A percentile compares a stretch with the other conserved stretches of the same genome.
Evolutionary conservation across 2,888 invertebrate species (phyloP).

Genomic region (Lepidocyrtoides sp.): DNA sequence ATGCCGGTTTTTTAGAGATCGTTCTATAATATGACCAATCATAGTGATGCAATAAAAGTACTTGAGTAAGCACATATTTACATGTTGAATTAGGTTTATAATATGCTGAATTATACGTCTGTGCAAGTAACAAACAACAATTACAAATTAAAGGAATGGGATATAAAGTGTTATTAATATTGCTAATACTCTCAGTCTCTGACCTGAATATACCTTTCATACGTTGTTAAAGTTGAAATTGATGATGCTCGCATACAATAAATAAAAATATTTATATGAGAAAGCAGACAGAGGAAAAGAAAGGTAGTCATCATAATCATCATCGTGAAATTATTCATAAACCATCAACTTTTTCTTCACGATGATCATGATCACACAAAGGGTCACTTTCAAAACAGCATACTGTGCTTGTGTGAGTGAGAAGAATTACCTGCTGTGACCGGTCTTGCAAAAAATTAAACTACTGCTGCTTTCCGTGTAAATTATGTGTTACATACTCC

Average conservation of each 20-base stretch:
- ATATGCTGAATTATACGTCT: background rate
- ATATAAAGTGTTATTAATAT: conserved; percentile 19
- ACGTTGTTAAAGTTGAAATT: conserved; percentile 42
- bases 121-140: background rate
- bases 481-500: conserved; percentile 44
- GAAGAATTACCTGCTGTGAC: conserved; percentile 68
- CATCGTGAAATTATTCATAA: background rate
- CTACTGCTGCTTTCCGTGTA: conserved; percentile 40
- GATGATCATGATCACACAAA: conserved; percentile 16
- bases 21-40: too few relatives aligned
- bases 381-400: conserved; percentile 56
- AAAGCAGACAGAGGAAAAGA: background rate
- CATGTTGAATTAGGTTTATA: background rate
- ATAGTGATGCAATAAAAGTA: conserved; percentile 26
- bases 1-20: too few relatives aligned
- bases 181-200: conserved; percentile 4
- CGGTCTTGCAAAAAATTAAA: conserved; percentile 40
- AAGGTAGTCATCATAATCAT: conserved; percentile 37
- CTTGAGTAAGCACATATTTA: background rate
- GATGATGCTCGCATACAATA: background rate
- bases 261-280: background rate
- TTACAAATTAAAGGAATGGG: conserved; percentile 32
- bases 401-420: conserved; percentile 30
- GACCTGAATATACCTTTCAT: conserved; percentile 66
- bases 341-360: conserved; percentile 18